Evolutionary conservation across 2,113 vertebrate genomes (phyloP), one percentile per base, ranked within the genome.

Genomic region (Poicephalus meyeri): DNA sequence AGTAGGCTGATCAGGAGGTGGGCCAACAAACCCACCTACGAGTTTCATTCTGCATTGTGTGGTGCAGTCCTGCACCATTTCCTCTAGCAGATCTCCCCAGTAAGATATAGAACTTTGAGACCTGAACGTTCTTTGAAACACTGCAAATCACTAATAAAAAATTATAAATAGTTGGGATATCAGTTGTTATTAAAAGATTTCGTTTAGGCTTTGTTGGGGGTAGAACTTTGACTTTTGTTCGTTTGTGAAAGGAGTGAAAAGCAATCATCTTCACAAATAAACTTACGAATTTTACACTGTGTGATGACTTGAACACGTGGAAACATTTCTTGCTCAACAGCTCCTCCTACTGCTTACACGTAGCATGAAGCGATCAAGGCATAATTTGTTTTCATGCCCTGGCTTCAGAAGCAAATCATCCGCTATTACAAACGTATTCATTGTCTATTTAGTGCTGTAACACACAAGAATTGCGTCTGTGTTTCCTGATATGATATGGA

Each of bases 311-410:
- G 55, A 64, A 26, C 39, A 7, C 7, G 1, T 10, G 84, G 65
- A 4, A 65, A 2, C 66, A 82, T 96, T 95, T 46, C 89, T 94
- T 94, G 88, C 96, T 96, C 87, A 91, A 94, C 80, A 96, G 88
- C 96, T 92, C 95, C 96, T 86, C 81, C 96, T 97, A 39, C 82
- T 94, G 93, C 85, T 89, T 9, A 11, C 39, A 15, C 1, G 2
- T 1, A 29, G 79, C 49, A 6, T 0, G 53, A 18, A 53, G 25
- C 11, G 47, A 12, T 3, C n/a, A 2, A 46, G 4, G n/a, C 46
- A 37, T 13, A 4, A 1, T 14, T 53, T 55, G 2, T 7, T 68
- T 10, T n/a, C 28, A 1, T 5, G 5, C 28, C 26, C 26, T 19
- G 23, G 16, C 69, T 28, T 0, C 53, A 25, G 49, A 25, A 46